Evolutionary conservation across 2,797 vertebrate species (phyloP).

Genomic region (Pipistrellus nathusii): DNA sequence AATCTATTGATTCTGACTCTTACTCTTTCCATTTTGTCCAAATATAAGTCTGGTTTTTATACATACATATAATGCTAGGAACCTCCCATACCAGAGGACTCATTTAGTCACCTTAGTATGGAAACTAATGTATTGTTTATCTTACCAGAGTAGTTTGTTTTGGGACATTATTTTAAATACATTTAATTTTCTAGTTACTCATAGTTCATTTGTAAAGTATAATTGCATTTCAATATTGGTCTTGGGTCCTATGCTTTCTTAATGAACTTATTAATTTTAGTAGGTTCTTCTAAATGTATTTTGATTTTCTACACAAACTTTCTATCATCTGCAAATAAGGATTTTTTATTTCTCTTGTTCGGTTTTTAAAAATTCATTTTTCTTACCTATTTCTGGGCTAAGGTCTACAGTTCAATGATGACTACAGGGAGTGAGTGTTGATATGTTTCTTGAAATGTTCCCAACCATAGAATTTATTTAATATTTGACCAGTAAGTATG

Average conservation of each 20-base stretch:
- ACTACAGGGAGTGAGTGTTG: neutral
- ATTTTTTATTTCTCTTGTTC: neutral
- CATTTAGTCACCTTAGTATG: neutral
- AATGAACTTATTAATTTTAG: neutral
- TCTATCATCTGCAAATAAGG: neutral
- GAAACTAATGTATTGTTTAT: neutral
- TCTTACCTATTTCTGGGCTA: neutral
- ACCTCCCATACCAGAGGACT: neutral
- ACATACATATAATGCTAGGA: neutral
- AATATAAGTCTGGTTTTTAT: neutral
- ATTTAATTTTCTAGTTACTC: neutral
- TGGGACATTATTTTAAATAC: neutral
- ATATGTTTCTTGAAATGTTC: neutral
- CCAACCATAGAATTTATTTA: neutral
- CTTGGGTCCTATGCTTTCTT: neutral
- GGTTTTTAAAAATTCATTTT: neutral
- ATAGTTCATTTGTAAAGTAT: neutral
- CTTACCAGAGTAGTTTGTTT: neutral
- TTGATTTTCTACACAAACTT: neutral
- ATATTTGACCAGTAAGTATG: neutral
- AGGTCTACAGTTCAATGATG: neutral
- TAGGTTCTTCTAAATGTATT: neutral
- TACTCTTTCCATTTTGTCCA: neutral
- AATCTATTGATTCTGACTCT: neutral
- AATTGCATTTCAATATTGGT: neutral